Evolutionary conservation across 2,888 invertebrate genomes (phyloP).

Genomic region (Azorinus chamasolen): DNA sequence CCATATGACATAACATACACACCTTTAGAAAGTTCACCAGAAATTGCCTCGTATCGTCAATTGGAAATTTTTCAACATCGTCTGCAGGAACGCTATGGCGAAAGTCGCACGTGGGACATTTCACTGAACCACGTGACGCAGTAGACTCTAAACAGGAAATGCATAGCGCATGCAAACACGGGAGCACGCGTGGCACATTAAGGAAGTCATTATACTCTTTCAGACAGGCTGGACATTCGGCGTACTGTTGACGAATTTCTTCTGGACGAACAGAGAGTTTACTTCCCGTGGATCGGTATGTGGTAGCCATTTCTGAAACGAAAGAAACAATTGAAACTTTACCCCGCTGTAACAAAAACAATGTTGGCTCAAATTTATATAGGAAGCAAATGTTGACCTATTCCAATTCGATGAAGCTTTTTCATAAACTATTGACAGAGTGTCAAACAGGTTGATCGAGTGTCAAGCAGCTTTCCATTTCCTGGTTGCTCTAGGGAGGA

Average conservation of each 20-base stretch:
- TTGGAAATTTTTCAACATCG: conserved; percentile 55
- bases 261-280: conserved; percentile 45
- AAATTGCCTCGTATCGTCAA: conserved; percentile 61
- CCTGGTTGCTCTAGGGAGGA: too few relatives aligned
- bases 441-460: too few relatives aligned
- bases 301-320: too few relatives aligned
- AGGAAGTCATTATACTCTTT: conserved; percentile 69
- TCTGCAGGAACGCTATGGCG: conserved; percentile 59
- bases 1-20: too few relatives aligned
- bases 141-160: conserved; percentile 66
- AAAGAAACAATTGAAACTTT: too few relatives aligned
- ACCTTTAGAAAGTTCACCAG: conserved; percentile 48
- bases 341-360: too few relatives aligned
- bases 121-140: conserved; percentile 56
- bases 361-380: too few relatives aligned
- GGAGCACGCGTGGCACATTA: conserved; percentile 63
- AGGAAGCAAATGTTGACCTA: too few relatives aligned
- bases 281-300: conserved; percentile 9
- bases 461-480: too few relatives aligned
- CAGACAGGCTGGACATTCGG: conserved; percentile 61
- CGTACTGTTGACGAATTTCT: conserved; percentile 54
- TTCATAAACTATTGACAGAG: too few relatives aligned
- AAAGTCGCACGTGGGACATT: conserved; percentile 66
- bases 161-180: conserved; percentile 70
- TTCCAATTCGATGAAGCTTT: too few relatives aligned